Conservation (phyloP, 2,113 vertebrate genomes). For the Nestor notabilis region DNA sequence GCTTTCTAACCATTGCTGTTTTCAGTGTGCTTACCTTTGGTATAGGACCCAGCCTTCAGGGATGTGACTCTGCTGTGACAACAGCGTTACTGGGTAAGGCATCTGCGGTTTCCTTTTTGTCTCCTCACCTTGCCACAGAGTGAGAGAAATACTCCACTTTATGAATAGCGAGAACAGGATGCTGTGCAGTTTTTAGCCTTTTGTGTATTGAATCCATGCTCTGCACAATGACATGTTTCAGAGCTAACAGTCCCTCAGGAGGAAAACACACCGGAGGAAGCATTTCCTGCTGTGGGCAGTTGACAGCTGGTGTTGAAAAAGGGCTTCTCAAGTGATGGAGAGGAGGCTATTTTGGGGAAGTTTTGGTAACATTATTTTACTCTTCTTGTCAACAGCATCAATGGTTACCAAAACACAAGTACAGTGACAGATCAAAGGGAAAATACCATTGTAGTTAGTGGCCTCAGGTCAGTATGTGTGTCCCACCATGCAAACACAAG, state of each 20-base stretch:
- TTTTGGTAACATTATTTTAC: constrained; percentile 19
- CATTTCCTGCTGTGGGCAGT: constrained; percentile 50
- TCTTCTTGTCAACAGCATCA: neutral
- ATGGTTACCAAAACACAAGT: neutral
- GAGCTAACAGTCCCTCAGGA: constrained; percentile 32
- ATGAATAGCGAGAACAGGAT: constrained; percentile 54
- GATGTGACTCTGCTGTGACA: neutral
- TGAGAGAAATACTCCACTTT: neutral
- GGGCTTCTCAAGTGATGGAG: neutral
- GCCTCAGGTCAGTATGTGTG: neutral
- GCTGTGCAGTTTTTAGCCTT: constrained; percentile 67
- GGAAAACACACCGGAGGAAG: constrained; percentile 60
- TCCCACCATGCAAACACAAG: neutral
- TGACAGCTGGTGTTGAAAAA: constrained; percentile 49
- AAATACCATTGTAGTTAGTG: neutral
- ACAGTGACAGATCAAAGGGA: neutral
- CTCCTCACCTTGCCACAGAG: neutral
- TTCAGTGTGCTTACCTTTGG: neutral
- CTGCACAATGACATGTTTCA: constrained; percentile 40
- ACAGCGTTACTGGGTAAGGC: neutral
- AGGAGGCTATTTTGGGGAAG: constrained; percentile 27
- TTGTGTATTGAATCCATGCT: constrained; percentile 51
- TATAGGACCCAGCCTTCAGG: neutral
- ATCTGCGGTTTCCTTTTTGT: neutral
- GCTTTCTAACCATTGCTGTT: neutral